A percentile compares a stretch with the other conserved stretches of the same genome.
Conservation (phyloP, 2,113 vertebrate genomes). For the Gambusia affinis region DNA sequence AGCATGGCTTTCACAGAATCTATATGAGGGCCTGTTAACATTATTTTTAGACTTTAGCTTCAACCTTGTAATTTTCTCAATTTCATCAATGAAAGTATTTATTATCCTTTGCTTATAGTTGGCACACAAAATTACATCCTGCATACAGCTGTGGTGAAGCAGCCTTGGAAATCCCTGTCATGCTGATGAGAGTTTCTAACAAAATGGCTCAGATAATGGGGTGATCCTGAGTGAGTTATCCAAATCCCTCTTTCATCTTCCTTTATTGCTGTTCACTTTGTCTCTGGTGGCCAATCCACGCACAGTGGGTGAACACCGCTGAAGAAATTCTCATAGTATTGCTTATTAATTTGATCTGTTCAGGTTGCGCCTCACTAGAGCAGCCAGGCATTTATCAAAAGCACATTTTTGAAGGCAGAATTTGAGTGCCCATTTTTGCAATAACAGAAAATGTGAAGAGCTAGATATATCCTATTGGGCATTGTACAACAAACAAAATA, state of each 20-base stretch:
- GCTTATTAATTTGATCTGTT: conserved; percentile 57
- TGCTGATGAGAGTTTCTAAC: conserved; percentile 75
- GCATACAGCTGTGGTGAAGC: conserved; percentile 18
- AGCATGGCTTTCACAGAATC: too few relatives aligned
- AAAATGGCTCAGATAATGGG: conserved; percentile 75
- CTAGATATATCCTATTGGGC: neutral
- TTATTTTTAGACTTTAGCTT: too few relatives aligned
- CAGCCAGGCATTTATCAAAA: conserved; percentile 13
- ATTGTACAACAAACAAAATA: conserved; percentile 3
- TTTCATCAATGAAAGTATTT: too few relatives aligned
- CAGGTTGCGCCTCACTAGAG: conserved; percentile 21
- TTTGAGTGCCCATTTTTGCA: conserved; percentile 11
- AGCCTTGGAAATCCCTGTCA: conserved; percentile 63
- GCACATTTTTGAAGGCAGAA: neutral
- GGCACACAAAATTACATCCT: conserved; percentile 15
- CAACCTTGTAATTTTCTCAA: too few relatives aligned
- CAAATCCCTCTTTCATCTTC: conserved; percentile 77
- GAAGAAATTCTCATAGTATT: conserved; percentile 45
- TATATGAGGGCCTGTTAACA: too few relatives aligned
- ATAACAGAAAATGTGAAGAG: conserved; percentile 13
- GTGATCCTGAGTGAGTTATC: conserved; percentile 74
- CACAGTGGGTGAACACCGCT: conserved; percentile 49
- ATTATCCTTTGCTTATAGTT: too few relatives aligned
- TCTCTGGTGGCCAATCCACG: conserved; percentile 52
- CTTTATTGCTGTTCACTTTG: conserved; percentile 75